These are phyloP conservation scores for Melieria crassipennis DNA, from an alignment of 2,888 invertebrate species.

Conservation along the genomic window DNA sequence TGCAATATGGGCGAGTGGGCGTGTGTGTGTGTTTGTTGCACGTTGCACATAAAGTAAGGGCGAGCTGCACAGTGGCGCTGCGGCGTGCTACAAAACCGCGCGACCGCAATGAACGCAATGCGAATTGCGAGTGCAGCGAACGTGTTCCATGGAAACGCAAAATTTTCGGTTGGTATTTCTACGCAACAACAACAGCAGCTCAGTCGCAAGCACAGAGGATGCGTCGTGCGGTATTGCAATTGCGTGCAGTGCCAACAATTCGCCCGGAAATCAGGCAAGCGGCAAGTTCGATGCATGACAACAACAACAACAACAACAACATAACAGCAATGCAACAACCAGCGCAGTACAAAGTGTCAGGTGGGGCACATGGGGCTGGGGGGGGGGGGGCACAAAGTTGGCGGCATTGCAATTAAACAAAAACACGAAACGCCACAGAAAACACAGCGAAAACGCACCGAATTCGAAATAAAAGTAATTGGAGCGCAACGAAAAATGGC, in stretches of 20 bases:
- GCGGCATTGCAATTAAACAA: slow-evolving; percentile 35
- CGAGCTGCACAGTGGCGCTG: neutral
- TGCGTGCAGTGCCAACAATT: no score
- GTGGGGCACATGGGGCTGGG: neutral
- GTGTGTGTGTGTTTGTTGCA: neutral
- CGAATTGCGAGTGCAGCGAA: slow-evolving; percentile 21
- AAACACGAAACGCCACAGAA: slow-evolving; percentile 38
- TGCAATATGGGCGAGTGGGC: slow-evolving; percentile 18
- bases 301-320: slow-evolving; percentile 18
- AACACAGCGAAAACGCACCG: slow-evolving; percentile 42
- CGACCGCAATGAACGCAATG: slow-evolving; percentile 45
- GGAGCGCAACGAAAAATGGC: slow-evolving; percentile 39
- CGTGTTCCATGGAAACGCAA: slow-evolving; percentile 44
- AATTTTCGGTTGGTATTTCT: slow-evolving; percentile 29
- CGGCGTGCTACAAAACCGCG: slow-evolving; percentile 38
- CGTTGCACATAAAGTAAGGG: neutral
- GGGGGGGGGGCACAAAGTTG: slow-evolving; percentile 1
- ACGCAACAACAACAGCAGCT: slow-evolving; percentile 5
- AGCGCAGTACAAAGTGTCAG: slow-evolving; percentile 21
- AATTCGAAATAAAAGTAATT: slow-evolving; percentile 48
- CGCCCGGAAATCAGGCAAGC: no score
- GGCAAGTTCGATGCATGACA: slow-evolving; percentile 18
- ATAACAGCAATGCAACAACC: slow-evolving; percentile 29
- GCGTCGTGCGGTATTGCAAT: no score
- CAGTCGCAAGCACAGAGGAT: slow-evolving; percentile 4